Conservation (phyloP, 2,113 vertebrate species). For the Rhabdornis inornatus region DNA sequence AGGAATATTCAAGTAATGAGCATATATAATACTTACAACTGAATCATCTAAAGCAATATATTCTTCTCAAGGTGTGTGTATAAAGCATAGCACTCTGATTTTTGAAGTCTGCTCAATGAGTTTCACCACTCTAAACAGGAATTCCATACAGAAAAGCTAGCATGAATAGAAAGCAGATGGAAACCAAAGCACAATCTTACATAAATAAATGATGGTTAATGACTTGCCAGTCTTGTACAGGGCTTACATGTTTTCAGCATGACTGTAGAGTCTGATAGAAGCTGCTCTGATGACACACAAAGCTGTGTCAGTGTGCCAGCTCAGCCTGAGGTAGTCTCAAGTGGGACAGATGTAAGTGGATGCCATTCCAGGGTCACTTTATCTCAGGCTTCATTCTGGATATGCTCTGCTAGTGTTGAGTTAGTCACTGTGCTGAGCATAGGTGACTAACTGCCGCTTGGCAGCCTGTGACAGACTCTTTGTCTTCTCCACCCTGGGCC, state of each 20-base stretch:
- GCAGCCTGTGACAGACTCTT: neutral
- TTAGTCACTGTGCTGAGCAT: neutral
- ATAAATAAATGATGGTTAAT: conserved; percentile 14
- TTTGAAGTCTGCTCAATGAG: neutral
- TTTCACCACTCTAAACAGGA: neutral
- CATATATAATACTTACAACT: neutral
- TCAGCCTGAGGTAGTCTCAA: neutral
- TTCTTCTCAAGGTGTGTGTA: neutral
- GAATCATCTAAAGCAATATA: neutral
- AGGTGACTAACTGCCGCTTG: neutral
- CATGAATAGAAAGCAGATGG: neutral
- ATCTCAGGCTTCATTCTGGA: neutral
- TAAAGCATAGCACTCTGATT: neutral
- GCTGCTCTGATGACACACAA: neutral
- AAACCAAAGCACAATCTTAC: neutral
- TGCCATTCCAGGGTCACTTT: neutral
- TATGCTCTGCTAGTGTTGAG: rapidly evolving
- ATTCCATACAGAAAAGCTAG: neutral
- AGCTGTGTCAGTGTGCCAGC: conserved; percentile 9
- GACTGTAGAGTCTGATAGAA: neutral
- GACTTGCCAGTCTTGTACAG: neutral
- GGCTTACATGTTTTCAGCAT: neutral
- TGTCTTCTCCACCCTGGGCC: neutral
- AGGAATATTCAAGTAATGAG: neutral
- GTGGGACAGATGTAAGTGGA: neutral